Evolutionary conservation across 2,888 invertebrate genomes (phyloP).

Genomic region (Automeris io): DNA sequence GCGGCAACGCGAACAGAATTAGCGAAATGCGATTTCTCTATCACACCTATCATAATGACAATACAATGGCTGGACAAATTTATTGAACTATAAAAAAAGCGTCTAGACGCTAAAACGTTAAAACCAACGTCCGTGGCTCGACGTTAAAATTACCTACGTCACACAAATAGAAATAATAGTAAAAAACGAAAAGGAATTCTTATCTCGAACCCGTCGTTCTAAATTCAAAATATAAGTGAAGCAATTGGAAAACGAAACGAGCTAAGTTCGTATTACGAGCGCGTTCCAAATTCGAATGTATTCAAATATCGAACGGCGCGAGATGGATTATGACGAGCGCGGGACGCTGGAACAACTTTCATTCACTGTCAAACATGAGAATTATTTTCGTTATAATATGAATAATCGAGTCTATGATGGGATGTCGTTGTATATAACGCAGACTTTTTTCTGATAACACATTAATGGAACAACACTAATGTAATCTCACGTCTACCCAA

Average conservation of each 20-base stretch:
- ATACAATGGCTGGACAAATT: conserved; percentile 46
- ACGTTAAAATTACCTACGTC: conserved; percentile 16
- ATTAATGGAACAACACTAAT: too few relatives aligned
- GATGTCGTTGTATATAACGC: too few relatives aligned
- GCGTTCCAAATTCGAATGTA: conserved; percentile 71
- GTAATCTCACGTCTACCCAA: too few relatives aligned
- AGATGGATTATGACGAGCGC: conserved; percentile 65
- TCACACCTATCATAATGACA: conserved; percentile 57
- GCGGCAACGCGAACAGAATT: conserved; percentile 61
- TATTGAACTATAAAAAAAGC: conserved; percentile 37
- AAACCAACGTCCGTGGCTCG: conserved; percentile 17
- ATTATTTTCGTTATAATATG: too few relatives aligned
- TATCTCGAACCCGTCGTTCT: conserved; percentile 60
- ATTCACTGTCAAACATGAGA: too few relatives aligned
- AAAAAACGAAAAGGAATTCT: conserved; percentile 33
- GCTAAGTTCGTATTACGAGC: conserved; percentile 67
- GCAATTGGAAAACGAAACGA: conserved; percentile 74
- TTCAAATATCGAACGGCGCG: conserved; percentile 68
- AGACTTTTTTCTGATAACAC: too few relatives aligned
- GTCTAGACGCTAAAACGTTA: conserved; percentile 49
- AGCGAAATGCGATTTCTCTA: conserved; percentile 66
- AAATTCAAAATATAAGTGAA: conserved; percentile 74
- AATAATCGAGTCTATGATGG: too few relatives aligned
- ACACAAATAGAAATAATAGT: conserved; percentile 6
- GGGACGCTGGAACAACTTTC: conserved; percentile 45